Evolutionary conservation across 2,797 vertebrate genomes (phyloP).

Genomic region (Sphenodon punctatus): DNA sequence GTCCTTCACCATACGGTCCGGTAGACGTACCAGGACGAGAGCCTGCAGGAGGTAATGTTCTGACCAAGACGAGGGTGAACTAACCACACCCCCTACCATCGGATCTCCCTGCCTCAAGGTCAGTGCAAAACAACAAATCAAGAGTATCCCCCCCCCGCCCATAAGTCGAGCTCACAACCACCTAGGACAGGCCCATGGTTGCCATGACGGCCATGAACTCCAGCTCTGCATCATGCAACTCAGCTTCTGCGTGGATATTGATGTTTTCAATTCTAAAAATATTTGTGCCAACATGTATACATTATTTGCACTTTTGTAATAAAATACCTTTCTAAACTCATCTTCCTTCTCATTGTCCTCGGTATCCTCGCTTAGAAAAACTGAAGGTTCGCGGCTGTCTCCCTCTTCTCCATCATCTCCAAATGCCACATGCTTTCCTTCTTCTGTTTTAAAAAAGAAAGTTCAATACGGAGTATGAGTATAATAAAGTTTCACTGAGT

Average conservation of each 20-base stretch:
- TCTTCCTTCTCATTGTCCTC: conserved; percentile 69
- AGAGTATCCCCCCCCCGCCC: too few species aligned
- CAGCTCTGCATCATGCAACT: neutral
- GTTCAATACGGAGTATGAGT: neutral
- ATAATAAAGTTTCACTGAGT: neutral
- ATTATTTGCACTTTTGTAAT: neutral
- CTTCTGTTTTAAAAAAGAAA: conserved; percentile 43
- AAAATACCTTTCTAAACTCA: conserved; percentile 82
- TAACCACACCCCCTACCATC: too few species aligned
- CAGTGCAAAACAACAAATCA: too few species aligned
- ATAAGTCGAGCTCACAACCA: too few species aligned
- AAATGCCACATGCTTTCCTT: conserved; percentile 62
- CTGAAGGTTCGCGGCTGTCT: neutral
- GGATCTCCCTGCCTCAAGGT: too few species aligned
- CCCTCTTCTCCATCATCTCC: conserved; percentile 46
- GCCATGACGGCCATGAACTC: too few species aligned
- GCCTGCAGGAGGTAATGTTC: too few species aligned
- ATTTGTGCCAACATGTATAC: neutral
- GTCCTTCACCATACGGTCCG: too few species aligned
- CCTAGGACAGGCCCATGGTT: too few species aligned
- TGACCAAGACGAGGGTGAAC: too few species aligned
- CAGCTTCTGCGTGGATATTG: neutral
- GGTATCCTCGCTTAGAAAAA: conserved; percentile 18
- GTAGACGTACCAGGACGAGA: too few species aligned
- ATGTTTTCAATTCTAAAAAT: neutral